Percentiles rank a stretch among this genome's conserved stretches.
These are phyloP conservation scores for Andrena chrysosceles DNA, from an alignment of 2,888 invertebrate species.

Conservation along the genomic window DNA sequence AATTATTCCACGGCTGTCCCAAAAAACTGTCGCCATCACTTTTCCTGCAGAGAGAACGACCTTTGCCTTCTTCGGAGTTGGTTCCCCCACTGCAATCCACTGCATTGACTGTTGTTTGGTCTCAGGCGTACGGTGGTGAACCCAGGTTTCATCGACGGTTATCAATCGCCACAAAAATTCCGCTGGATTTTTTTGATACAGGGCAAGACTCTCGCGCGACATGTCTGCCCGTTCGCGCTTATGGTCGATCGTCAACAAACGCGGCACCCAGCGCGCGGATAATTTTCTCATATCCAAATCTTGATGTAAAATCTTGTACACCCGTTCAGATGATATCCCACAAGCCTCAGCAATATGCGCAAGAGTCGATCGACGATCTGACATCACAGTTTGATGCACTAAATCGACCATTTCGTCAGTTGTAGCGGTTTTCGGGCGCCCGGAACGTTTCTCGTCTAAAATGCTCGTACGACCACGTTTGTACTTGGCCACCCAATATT, in stretches of 20 bases:
- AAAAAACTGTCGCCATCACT: constrained; percentile 5
- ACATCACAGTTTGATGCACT: constrained; percentile 24
- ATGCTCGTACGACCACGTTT: constrained; percentile 21
- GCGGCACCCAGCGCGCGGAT: constrained; percentile 75
- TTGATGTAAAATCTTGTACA: constrained; percentile 63
- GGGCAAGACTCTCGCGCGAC: constrained; percentile 48
- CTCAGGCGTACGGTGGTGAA: constrained; percentile 60
- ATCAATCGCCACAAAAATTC: constrained; percentile 72
- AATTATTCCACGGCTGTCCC: background rate
- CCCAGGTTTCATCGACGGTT: constrained; percentile 81
- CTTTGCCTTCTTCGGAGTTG: constrained; percentile 13
- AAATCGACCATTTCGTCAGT: constrained; percentile 14
- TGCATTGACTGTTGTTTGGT: constrained; percentile 21
- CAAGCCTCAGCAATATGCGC: background rate
- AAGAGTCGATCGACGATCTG: background rate
- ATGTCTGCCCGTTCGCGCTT: constrained; percentile 56
- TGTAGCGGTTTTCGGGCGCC: constrained; percentile 14
- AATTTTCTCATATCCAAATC: constrained; percentile 67
- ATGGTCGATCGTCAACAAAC: constrained; percentile 70
- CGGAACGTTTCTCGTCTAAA: constrained; percentile 8
- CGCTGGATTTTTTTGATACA: constrained; percentile 41
- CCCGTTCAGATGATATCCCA: constrained; percentile 16
- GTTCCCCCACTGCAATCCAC: background rate
- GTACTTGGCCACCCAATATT: constrained; percentile 1
- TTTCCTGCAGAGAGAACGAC: constrained; percentile 1